Evolutionary conservation across 2,797 vertebrate species (phyloP).

Genomic region (Botia almorhae): DNA sequence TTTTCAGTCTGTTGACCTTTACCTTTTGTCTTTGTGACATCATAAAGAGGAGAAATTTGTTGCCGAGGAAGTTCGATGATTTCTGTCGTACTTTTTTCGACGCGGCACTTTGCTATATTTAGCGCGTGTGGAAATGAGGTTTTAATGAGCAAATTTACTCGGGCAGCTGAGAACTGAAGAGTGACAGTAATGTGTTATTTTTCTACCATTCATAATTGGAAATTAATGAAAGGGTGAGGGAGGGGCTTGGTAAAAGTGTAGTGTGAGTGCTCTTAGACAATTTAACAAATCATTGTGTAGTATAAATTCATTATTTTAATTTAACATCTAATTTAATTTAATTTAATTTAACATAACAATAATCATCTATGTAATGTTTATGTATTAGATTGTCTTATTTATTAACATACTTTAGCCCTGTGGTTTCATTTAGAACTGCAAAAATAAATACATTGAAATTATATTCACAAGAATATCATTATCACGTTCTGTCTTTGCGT

Average conservation of each 20-base stretch:
- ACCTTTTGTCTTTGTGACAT: not conserved
- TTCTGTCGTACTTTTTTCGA: conserved; percentile 19
- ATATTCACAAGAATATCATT: not conserved
- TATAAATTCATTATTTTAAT: conserved; percentile 36
- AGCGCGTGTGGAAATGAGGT: conserved; percentile 51
- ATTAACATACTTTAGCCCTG: conserved; percentile 3
- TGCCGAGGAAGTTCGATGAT: conserved; percentile 14
- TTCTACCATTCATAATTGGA: conserved; percentile 66
- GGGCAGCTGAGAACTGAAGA: conserved; percentile 40
- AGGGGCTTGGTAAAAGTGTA: conserved; percentile 32
- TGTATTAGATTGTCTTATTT: conserved; percentile 46
- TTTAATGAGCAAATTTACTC: conserved; percentile 54
- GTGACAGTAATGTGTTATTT: conserved; percentile 61
- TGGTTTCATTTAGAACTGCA: conserved; percentile 11
- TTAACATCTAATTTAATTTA: too few species aligned
- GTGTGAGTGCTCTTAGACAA: conserved; percentile 33
- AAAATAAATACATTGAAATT: not conserved
- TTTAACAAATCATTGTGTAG: conserved; percentile 20
- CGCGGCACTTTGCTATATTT: conserved; percentile 41
- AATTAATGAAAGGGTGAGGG: conserved; percentile 58
- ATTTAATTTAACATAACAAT: not conserved
- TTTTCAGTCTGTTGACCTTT: not conserved
- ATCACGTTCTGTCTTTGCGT: not conserved
- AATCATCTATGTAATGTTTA: conserved; percentile 15
- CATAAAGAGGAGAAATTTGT: not conserved